These are phyloP conservation scores for Whitmania pigra DNA, from an alignment of 1,140 invertebrate species.

Conservation along the genomic window DNA sequence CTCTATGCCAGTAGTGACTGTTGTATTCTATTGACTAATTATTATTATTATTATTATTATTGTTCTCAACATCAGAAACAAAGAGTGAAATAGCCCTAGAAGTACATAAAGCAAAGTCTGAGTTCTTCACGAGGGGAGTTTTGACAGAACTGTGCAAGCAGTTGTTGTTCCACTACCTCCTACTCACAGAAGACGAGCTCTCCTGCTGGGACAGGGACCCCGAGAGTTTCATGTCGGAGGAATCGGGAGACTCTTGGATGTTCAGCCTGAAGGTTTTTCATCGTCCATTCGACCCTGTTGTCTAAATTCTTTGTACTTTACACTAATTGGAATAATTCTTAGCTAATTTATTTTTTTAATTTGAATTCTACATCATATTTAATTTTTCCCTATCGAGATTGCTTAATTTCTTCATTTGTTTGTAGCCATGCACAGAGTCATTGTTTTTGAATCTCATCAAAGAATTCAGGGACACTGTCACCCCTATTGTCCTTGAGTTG, in stretches of 20 bases:
- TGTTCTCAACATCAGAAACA: slow-evolving; percentile 35
- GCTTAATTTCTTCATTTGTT: slow-evolving; percentile 25
- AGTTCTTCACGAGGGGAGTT: slow-evolving; percentile 58
- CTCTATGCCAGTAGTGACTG: too few species aligned
- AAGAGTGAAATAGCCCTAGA: slow-evolving; percentile 45
- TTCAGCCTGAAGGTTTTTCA: slow-evolving; percentile 62
- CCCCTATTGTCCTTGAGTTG: slow-evolving; percentile 59
- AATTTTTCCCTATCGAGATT: background rate
- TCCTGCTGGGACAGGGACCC: slow-evolving; percentile 78
- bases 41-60: background rate
- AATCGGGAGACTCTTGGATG: slow-evolving; percentile 78
- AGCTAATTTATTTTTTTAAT: too few species aligned
- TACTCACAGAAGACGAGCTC: slow-evolving; percentile 67
- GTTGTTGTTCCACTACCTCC: slow-evolving; percentile 74
- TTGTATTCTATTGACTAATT: too few species aligned
- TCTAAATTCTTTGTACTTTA: slow-evolving; percentile 18
- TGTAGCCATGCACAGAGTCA: slow-evolving; percentile 70
- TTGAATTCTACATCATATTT: too few species aligned
- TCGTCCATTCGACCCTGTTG: background rate
- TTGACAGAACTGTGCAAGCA: slow-evolving; percentile 66
- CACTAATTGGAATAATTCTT: background rate
- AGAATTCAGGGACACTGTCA: slow-evolving; percentile 58
- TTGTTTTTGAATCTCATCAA: slow-evolving; percentile 71
- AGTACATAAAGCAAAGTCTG: slow-evolving; percentile 56
- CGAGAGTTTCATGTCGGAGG: slow-evolving; percentile 73